A percentile compares a stretch with the other conserved stretches of the same genome.
Evolutionary conservation across 1,140 invertebrate genomes (phyloP).

Genomic region (Colletes gigas): DNA sequence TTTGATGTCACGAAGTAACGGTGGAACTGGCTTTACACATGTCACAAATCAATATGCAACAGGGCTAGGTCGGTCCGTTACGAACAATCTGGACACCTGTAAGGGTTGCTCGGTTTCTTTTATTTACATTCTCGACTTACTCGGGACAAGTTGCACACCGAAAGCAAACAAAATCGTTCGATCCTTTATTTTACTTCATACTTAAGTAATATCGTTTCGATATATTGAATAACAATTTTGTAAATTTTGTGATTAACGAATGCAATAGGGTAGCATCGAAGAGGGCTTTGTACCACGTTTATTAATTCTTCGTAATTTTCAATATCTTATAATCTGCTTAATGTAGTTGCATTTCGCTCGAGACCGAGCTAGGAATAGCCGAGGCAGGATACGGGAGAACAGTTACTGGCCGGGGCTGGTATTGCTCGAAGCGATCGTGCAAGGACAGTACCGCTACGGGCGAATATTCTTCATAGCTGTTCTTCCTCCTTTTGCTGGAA

Average conservation of each 20-base stretch:
- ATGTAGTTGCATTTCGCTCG: conserved; percentile 45
- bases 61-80: not conserved
- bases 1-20: not conserved
- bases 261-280: no score
- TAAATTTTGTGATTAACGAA: no score
- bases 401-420: conserved; percentile 69
- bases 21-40: conserved; percentile 14
- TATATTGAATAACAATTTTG: no score
- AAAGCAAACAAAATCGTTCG: no score
- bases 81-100: not conserved
- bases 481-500: conserved; percentile 49
- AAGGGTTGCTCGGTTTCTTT: conserved; percentile 6
- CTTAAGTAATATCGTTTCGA: no score
- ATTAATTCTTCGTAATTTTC: not conserved
- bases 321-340: conserved; percentile 44
- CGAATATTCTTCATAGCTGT: conserved; percentile 58
- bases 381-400: conserved; percentile 72
- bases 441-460: conserved; percentile 75
- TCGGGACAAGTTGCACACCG: not conserved
- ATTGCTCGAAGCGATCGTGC: conserved; percentile 72
- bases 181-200: no score
- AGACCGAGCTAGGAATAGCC: conserved; percentile 68
- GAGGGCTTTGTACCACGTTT: no score
- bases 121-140: not conserved
- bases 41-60: conserved; percentile 20